Base-by-base conservation (phyloP, 2,797 vertebrate species). In the Cossypha dichroa region DNA sequence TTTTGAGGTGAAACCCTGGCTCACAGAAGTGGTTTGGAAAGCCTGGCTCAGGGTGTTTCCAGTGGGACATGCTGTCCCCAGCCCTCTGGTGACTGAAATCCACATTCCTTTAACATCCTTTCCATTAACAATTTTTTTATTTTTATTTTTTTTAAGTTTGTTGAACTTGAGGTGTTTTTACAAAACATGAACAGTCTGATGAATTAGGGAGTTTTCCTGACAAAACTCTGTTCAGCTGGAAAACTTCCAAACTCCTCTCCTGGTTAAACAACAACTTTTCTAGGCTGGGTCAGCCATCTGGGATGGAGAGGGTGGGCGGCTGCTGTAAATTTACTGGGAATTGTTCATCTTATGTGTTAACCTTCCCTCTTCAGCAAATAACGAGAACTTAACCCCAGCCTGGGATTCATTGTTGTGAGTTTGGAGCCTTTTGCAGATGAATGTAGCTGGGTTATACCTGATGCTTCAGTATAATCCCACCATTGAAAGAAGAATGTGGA, bases 221-320 rank as follows among this genome's bases (percentile, higher is more conserved):
- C 83, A 86, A 84, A 95, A 81, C 73, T 73, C 81, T 38, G 21
- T 45, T 85, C 28, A 9, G 15, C 4, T 97, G 94, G 93, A 92
- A 94, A 84, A 48, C 43, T 63, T 94, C 85, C 95, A 93, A 92
- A 34, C 76, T 86, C 69, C 55, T 92, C 79, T 92, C 17, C 76
- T 94, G 75, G 89, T 96, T 90, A 55, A 97, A 94, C 73, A 94
- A 88, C 85, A 94, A 88, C 85, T 95, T 95, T 67, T 51, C 87
- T 84, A 83, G 93, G 95, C 95, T 93, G 94, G 91, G 89, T 93
- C 96, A 94, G 96, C 95, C 92, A 93, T 93, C 88, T 95, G 93
- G 82, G 92, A 69, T 94, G 28, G 73, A 34, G 77, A 95, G 85
- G 86, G 80, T 88, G 86, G 90, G 90, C 7, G 84, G 90, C 85